A percentile compares a stretch with the other conserved stretches of the same genome.
These are phyloP conservation scores for Brevimyrus niger DNA, from an alignment of 2,113 vertebrate genomes.

Conservation along the genomic window DNA sequence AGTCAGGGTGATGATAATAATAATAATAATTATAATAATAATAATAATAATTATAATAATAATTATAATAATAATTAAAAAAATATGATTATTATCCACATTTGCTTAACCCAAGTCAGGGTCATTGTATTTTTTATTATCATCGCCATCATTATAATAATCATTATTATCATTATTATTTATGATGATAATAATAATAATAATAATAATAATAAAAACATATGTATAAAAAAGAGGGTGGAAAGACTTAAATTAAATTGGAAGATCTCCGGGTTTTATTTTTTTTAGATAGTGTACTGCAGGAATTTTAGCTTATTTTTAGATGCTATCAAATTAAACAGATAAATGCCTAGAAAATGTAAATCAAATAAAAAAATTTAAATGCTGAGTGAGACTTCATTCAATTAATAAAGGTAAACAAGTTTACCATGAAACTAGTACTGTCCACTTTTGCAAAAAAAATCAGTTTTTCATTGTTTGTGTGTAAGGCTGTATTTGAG, in stretches of 20 bases:
- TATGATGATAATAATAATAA: not conserved
- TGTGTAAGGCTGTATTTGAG: not conserved
- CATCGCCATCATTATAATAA: no score
- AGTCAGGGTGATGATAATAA: not conserved
- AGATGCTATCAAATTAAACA: not conserved
- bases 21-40: not conserved
- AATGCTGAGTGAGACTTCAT: not conserved
- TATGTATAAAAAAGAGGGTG: not conserved
- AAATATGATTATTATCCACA: not conserved
- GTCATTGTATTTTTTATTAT: not conserved
- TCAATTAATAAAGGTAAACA: not conserved
- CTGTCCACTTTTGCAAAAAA: not conserved
- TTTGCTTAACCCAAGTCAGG: not conserved
- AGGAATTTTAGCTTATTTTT: not conserved
- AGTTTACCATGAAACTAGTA: not conserved
- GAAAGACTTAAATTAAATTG: not conserved
- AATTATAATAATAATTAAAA: not conserved
- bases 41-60: not conserved
- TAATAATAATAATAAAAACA: not conserved
- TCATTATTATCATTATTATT: not conserved
- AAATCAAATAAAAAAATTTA: not conserved
- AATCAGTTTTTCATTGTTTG: not conserved
- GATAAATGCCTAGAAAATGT: not conserved
- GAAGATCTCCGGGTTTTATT: not conserved
- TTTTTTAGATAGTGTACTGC: not conserved